Evolutionary conservation across 2,113 vertebrate genomes (phyloP), one percentile per base, ranked within the genome.

Genomic region (Chloebia gouldiae): DNA sequence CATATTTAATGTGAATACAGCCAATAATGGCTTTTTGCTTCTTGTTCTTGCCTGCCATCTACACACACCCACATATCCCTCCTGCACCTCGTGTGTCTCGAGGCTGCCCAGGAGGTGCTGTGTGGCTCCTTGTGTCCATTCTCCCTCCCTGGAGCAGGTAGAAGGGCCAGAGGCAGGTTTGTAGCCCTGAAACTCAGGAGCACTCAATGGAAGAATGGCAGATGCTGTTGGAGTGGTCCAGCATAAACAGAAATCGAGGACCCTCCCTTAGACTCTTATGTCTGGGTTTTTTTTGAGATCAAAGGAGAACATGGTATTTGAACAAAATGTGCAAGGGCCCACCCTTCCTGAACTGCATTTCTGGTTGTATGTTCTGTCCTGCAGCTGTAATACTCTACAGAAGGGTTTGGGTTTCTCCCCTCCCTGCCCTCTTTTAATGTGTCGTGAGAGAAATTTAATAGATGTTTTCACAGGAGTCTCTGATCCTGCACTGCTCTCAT

Each of bases 331-430:
- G 92, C 44, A 39, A 88, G 82, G 94, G 88, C 88, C 94, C 96
- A 86, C 95, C 95, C 96, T 97, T 97, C 96, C 96, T 96, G 90
- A 83, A 57, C 10, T 57, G 60, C 51, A 28, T 23, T 87, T 88
- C 3, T 91, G 77, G 39, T 89, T 20, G 13, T 64, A 1, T 59
- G 31, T 86, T 70, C 60, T 78, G 64, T 91, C 76, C 78, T 93
- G 75, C 59, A 91, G 94, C 87, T 94, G 85, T 49, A 72, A 40
- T 21, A 20, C 15, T n/a, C 50, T 18, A 13, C 69, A 75, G 51
- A 73, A 77, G 22, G 51, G 9, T 50, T 45, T 66, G 69, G 54
- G 31, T 81, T 84, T 28, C 37, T 23, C 27, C 45, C 39, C 6
- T 28, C 21, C 20, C 22, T n/a, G 7, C 13, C 17, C 8, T 54